These are phyloP conservation scores for Agrilus planipennis DNA, from an alignment of 1,140 invertebrate species.

Conservation along the genomic window DNA sequence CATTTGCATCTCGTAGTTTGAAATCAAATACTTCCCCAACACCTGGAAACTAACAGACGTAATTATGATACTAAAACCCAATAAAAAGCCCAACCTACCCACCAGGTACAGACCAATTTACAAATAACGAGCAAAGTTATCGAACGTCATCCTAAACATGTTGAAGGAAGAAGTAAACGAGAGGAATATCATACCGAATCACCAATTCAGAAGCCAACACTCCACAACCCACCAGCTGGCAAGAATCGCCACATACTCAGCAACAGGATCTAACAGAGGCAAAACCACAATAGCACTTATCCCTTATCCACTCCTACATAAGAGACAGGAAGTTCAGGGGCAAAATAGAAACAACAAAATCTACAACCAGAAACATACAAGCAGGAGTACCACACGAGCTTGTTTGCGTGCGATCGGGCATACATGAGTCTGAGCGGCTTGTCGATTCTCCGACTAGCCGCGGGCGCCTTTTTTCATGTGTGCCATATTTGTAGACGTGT, in stretches of 20 bases:
- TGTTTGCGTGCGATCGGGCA: no score
- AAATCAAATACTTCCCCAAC: no score
- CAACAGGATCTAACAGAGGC: slow-evolving; percentile 14
- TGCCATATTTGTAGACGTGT: no score
- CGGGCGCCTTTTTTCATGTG: no score
- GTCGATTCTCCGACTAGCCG: no score
- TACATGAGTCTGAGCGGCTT: no score
- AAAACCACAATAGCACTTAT: slow-evolving; percentile 7
- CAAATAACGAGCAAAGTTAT: slow-evolving; percentile 14
- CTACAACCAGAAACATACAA: slow-evolving; percentile 5
- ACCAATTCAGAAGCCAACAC: slow-evolving; percentile 16
- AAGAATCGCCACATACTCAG: slow-evolving; percentile 19
- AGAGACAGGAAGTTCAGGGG: slow-evolving; percentile 14
- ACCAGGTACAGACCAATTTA: slow-evolving; percentile 20
- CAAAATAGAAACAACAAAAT: slow-evolving; percentile 6
- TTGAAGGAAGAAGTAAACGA: slow-evolving; percentile 6
- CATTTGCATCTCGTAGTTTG: no score
- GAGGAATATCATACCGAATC: slow-evolving; percentile 14
- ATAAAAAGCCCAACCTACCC: no score
- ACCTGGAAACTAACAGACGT: no score
- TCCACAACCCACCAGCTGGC: slow-evolving; percentile 13
- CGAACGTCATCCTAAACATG: slow-evolving; percentile 15
- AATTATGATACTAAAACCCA: no score
- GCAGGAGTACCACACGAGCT: slow-evolving; percentile 25
- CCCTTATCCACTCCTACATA: slow-evolving; percentile 14